Evolutionary conservation across 2,888 invertebrate genomes (phyloP).

Genomic region (Dexiosoma caninum): DNA sequence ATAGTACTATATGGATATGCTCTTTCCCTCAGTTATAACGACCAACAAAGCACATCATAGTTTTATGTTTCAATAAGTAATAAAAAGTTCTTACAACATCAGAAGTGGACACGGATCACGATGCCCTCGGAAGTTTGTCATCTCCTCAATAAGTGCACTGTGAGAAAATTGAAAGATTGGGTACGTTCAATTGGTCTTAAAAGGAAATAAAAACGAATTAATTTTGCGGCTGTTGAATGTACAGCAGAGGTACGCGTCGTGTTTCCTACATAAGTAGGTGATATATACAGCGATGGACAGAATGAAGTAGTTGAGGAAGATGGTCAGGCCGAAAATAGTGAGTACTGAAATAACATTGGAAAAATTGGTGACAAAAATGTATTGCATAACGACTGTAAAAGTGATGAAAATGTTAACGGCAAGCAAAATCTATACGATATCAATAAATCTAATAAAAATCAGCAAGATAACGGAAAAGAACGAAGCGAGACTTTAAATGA

Average conservation of each 20-base stretch:
- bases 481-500: not conserved
- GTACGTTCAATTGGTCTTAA: conserved; percentile 6
- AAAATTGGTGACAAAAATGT: not conserved
- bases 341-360: no score
- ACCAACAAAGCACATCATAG: no score
- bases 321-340: not conserved
- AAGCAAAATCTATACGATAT: no score
- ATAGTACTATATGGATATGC: no score
- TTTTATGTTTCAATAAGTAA: no score
- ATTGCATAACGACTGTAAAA: not conserved
- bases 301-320: no score
- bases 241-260: not conserved
- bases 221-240: not conserved
- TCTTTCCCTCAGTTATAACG: no score
- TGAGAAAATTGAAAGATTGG: conserved; percentile 15
- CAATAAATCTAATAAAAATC: not conserved
- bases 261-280: not conserved
- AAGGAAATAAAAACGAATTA: conserved; percentile 16
- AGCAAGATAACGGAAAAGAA: not conserved
- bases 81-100: no score
- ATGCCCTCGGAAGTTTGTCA: no score
- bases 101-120: no score
- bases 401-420: no score
- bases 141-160: not conserved
- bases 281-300: not conserved